Evolutionary conservation across 2,113 vertebrate genomes (phyloP).

Genomic region (Aramus guarauna): DNA sequence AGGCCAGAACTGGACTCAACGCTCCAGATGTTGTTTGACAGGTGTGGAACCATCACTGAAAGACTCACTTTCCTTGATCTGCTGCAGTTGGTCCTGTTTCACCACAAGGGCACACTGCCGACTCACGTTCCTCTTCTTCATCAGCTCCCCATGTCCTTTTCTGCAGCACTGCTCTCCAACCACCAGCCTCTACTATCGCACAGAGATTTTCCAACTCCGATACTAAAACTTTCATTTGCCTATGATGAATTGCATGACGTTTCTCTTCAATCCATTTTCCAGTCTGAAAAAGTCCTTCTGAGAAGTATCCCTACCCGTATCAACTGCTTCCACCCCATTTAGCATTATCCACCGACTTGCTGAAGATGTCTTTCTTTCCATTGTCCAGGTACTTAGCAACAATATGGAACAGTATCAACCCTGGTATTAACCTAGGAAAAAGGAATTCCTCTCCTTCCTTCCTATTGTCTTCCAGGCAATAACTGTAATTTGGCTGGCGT

Average conservation of each 20-base stretch:
- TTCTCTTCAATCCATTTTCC: background rate
- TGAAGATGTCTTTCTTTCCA: background rate
- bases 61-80: background rate
- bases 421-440: background rate
- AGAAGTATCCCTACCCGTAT: background rate
- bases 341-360: background rate
- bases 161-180: background rate
- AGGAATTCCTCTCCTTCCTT: background rate
- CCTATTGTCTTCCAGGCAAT: background rate
- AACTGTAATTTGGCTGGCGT: background rate
- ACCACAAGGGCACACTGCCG: background rate
- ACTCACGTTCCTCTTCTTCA: background rate
- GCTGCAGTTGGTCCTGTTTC: background rate
- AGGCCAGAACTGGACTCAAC: background rate
- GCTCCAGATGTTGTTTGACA: background rate
- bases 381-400: background rate
- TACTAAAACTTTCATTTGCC: background rate
- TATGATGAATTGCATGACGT: background rate
- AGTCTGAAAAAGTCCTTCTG: background rate
- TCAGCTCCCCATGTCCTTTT: background rate
- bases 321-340: background rate
- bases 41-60: background rate
- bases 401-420: background rate
- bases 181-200: background rate
- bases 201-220: background rate